Evolutionary conservation across 2,113 vertebrate species (phyloP).

Genomic region (Odontophorus gujanensis): DNA sequence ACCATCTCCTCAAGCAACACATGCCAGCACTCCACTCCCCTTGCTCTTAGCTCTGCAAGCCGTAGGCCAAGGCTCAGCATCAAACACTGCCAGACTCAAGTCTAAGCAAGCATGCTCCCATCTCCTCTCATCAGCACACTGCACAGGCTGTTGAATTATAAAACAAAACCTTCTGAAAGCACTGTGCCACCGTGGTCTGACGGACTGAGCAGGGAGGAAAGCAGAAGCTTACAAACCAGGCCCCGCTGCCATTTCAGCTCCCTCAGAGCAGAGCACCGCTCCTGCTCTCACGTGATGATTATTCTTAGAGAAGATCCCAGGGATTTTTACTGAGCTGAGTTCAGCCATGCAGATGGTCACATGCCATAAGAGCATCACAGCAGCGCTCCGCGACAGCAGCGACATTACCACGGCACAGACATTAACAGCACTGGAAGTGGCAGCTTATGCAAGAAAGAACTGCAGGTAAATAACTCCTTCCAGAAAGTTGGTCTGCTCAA

Average conservation of each 20-base stretch:
- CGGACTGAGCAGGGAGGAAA: not conserved
- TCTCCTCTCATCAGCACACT: rapidly evolving
- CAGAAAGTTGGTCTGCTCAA: not conserved
- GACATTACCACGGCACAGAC: rapidly evolving
- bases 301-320: conserved; percentile 47
- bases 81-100: too few species aligned
- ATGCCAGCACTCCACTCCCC: not conserved
- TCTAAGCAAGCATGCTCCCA: rapidly evolving
- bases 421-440: rapidly evolving
- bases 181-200: rapidly evolving
- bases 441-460: not conserved
- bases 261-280: not conserved
- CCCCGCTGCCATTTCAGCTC: not conserved
- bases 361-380: not conserved
- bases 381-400: not conserved
- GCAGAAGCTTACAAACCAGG: not conserved
- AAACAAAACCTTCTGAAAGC: not conserved
- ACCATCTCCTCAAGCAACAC: not conserved
- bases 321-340: conserved; percentile 12
- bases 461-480: not conserved
- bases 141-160: rapidly evolving
- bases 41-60: too few species aligned
- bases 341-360: not conserved
- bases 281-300: conserved; percentile 29
- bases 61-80: not conserved